Evolutionary conservation across 2,888 invertebrate genomes (phyloP).

Genomic region (Dynastes hyllus): DNA sequence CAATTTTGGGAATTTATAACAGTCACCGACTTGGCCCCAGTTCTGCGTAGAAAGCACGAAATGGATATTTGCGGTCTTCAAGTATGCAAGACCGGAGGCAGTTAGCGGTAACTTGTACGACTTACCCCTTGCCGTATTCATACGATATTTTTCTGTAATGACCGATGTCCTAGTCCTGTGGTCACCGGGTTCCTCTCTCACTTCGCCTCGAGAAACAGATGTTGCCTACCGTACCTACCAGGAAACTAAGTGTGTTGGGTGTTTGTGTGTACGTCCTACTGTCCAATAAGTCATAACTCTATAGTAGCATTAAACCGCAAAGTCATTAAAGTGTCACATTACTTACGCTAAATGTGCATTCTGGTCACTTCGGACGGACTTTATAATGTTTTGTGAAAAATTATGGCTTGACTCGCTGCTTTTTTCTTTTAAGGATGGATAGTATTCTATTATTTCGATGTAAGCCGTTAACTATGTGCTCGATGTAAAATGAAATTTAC

Average conservation of each 20-base stretch:
- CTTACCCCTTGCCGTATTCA: constrained; percentile 64
- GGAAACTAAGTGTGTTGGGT: constrained; percentile 21
- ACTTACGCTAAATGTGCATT: constrained; percentile 45
- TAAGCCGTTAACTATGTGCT: no score
- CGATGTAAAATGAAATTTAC: no score
- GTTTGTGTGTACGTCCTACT: constrained; percentile 34
- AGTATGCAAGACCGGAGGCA: constrained; percentile 62
- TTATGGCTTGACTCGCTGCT: constrained; percentile 17
- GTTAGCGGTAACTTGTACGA: constrained; percentile 65
- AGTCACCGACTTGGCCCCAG: not conserved
- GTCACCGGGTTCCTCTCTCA: constrained; percentile 53
- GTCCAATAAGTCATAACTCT: constrained; percentile 53
- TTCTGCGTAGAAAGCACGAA: constrained; percentile 21
- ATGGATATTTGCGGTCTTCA: constrained; percentile 60
- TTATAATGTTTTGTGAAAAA: constrained; percentile 25
- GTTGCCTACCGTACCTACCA: constrained; percentile 47
- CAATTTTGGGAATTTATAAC: constrained; percentile 21
- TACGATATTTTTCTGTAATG: constrained; percentile 66
- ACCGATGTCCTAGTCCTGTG: constrained; percentile 59
- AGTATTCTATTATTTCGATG: constrained; percentile 1
- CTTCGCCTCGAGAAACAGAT: constrained; percentile 54
- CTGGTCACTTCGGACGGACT: constrained; percentile 31
- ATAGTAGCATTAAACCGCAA: constrained; percentile 54
- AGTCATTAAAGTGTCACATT: constrained; percentile 53
- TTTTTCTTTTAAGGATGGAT: constrained; percentile 7